Evolutionary conservation across 2,113 vertebrate genomes (phyloP).

Genomic region (Rousettus leschenaultii): DNA sequence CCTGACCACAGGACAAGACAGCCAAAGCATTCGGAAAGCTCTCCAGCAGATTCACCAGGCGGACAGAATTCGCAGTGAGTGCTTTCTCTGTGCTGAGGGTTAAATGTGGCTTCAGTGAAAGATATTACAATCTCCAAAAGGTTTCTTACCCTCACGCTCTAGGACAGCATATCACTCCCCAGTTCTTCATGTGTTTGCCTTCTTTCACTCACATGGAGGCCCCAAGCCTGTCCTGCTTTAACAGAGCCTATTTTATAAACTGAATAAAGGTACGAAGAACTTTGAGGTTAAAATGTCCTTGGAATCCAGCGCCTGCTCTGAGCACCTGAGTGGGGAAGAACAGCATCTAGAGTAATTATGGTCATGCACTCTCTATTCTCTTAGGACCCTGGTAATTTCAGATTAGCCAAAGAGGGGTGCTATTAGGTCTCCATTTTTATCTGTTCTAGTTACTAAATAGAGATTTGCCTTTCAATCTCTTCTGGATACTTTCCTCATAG

Average conservation of each 20-base stretch:
- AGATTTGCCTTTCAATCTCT: background rate
- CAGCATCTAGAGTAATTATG: background rate
- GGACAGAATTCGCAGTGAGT: constrained; percentile 88
- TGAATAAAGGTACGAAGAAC: background rate
- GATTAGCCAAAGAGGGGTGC: background rate
- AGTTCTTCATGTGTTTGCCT: background rate
- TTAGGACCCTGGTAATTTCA: background rate
- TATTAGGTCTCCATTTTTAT: background rate
- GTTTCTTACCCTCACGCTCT: background rate
- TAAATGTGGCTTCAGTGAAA: background rate
- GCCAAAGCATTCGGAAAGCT: constrained; percentile 81
- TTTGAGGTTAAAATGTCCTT: background rate
- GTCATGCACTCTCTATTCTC: background rate
- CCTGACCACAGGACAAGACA: constrained; percentile 80
- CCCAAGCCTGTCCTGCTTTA: background rate
- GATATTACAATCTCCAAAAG: background rate
- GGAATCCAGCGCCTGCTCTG: background rate
- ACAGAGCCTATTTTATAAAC: background rate
- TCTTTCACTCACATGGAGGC: background rate
- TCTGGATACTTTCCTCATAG: background rate
- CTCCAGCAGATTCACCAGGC: constrained; percentile 83
- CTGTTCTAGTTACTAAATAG: background rate
- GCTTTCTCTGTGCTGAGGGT: background rate
- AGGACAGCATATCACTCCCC: background rate
- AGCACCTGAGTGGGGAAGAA: background rate